These are phyloP conservation scores for Ictalurus furcatus DNA, from an alignment of 2,113 vertebrate species.

Conservation along the genomic window DNA sequence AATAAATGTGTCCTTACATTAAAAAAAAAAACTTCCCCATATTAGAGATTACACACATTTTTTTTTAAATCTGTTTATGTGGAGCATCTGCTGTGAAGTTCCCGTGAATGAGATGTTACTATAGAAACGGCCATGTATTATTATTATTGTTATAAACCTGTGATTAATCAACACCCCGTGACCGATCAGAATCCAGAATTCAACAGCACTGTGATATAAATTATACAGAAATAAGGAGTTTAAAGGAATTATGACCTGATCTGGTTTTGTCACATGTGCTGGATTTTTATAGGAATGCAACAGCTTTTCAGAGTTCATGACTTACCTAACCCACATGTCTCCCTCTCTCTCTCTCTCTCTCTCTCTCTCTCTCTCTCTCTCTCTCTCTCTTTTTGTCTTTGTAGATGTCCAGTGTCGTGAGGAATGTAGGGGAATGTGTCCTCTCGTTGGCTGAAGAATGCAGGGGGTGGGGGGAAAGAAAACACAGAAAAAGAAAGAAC, in stretches of 20 bases:
- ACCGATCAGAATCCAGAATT: not conserved
- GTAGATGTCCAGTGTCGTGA: slow-evolving; percentile 67
- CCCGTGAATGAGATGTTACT: not conserved
- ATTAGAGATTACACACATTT: not conserved
- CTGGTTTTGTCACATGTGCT: slow-evolving; percentile 46
- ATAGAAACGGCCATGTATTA: not conserved
- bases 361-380: slow-evolving; percentile 24
- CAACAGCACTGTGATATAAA: not conserved
- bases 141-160: not conserved
- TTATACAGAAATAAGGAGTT: not conserved
- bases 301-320: slow-evolving; percentile 35
- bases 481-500: slow-evolving; percentile 1
- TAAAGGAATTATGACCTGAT: not conserved
- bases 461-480: slow-evolving; percentile 34
- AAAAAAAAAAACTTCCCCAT: not conserved
- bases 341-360: slow-evolving; percentile 32
- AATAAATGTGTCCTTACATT: not conserved
- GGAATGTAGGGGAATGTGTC: slow-evolving; percentile 66
- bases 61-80: not conserved
- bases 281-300: slow-evolving; percentile 39
- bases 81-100: not conserved
- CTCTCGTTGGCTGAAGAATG: slow-evolving; percentile 53
- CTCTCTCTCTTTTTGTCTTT: slow-evolving; percentile 53
- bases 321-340: not conserved
- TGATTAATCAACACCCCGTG: not conserved